Evolutionary conservation across 53 echinoderm and acorn worm species (phyloP).

Genomic region (Echinarachnius parma): DNA sequence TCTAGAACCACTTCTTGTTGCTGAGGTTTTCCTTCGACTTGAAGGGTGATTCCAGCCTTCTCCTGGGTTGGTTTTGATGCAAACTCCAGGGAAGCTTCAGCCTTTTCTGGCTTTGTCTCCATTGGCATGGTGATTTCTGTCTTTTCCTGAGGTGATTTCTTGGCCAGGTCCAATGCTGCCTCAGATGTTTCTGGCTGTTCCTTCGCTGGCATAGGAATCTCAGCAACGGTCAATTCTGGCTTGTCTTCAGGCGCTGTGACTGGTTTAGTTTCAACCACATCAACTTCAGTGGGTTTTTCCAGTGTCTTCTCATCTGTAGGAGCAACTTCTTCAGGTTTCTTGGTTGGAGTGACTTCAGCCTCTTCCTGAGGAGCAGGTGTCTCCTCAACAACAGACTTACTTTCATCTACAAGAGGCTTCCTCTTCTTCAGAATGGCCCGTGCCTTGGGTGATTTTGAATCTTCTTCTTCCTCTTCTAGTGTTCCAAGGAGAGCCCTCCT

Average conservation of each 20-base stretch:
- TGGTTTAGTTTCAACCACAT: constrained; percentile 28
- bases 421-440: constrained; percentile 35
- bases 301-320: constrained; percentile 39
- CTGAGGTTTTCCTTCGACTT: constrained; percentile 33
- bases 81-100: no score
- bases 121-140: no score
- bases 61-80: no score
- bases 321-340: constrained; percentile 48
- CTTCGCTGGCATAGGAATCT: not conserved
- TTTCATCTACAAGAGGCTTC: constrained; percentile 9
- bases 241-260: constrained; percentile 48
- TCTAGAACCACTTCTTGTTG: constrained; percentile 34
- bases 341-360: constrained; percentile 20
- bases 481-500: constrained; percentile 49
- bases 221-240: constrained; percentile 30
- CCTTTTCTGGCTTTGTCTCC: no score
- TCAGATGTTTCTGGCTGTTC: not conserved
- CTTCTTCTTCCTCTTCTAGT: constrained; percentile 58
- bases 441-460: constrained; percentile 14
- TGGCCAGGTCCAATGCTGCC: not conserved
- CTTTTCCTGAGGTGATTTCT: no score
- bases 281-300: constrained; percentile 36
- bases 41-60: constrained; percentile 32
- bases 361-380: constrained; percentile 43
- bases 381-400: constrained; percentile 33